phyloP scores from a whole-genome alignment of 2,888 invertebrate species.

The Acleris sparsana region DNA sequence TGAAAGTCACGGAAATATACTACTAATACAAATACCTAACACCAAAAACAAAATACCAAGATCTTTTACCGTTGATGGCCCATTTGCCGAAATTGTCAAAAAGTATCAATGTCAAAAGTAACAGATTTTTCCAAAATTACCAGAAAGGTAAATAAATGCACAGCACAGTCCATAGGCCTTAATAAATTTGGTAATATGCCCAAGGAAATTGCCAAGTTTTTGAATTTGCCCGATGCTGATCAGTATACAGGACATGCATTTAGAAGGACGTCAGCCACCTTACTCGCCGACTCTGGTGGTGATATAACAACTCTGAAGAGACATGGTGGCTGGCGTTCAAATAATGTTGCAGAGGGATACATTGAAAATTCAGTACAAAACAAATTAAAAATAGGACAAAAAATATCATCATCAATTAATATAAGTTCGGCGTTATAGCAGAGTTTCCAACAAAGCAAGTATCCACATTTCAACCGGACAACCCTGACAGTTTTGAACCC shows the following conservation, averaged over 20 bases:
- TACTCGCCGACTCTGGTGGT: no score
- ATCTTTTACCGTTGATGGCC: constrained; percentile 31
- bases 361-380: no score
- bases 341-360: no score
- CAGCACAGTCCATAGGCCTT: constrained; percentile 29
- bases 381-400: no score
- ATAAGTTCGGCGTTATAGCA: no score
- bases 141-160: constrained; percentile 41
- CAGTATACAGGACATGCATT: constrained; percentile 39
- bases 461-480: no score
- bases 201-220: constrained; percentile 38
- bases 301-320: no score
- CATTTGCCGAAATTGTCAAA: constrained; percentile 31
- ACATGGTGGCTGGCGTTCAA: no score
- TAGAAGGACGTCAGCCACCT: constrained; percentile 25
- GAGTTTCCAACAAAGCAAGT: no score
- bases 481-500: no score
- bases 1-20: not conserved
- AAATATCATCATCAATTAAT: no score
- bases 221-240: constrained; percentile 31
- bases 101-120: constrained; percentile 36
- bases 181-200: constrained; percentile 41
- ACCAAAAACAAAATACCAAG: constrained; percentile 31
- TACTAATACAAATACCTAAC: constrained; percentile 23
- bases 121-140: constrained; percentile 39